These are phyloP conservation scores for Sus cebifrons DNA, from an alignment of 2,797 vertebrate genomes.

Conservation along the genomic window DNA sequence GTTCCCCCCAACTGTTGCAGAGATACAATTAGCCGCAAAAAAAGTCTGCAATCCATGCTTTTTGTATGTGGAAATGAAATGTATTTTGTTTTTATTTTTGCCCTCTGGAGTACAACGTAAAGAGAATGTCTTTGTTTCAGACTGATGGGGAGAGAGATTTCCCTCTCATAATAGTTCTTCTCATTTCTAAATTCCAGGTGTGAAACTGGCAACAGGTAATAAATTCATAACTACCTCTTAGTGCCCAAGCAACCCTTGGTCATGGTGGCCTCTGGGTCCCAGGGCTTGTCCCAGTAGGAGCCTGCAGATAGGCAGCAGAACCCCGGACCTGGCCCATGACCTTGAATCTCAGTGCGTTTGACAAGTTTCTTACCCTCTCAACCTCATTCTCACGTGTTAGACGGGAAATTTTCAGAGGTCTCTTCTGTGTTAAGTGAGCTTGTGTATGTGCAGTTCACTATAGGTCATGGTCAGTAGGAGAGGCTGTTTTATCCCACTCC, in stretches of 20 bases:
- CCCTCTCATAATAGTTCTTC: neutral
- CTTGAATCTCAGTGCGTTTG: neutral
- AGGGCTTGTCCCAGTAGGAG: neutral
- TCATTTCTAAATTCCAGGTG: slow-evolving; percentile 36
- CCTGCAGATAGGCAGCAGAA: neutral
- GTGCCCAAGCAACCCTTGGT: neutral
- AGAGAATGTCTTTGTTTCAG: neutral
- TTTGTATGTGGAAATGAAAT: slow-evolving; percentile 8
- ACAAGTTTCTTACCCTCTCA: neutral
- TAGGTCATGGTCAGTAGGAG: neutral
- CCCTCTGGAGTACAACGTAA: neutral
- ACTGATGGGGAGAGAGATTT: neutral
- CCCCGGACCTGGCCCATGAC: neutral
- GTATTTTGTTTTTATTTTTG: slow-evolving; percentile 23
- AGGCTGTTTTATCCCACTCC: neutral
- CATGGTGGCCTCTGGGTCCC: neutral
- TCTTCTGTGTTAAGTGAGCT: neutral
- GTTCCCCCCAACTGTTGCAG: neutral
- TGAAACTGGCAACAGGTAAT: neutral
- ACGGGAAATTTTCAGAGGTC: neutral
- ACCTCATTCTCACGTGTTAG: neutral
- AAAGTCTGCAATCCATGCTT: neutral
- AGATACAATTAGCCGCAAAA: neutral
- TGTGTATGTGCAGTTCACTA: neutral
- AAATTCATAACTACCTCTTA: neutral